Percentiles rank a stretch among this genome's conserved stretches.
phyloP scores from a whole-genome alignment of 2,797 vertebrate genomes.

The Xerus rutilus region DNA sequence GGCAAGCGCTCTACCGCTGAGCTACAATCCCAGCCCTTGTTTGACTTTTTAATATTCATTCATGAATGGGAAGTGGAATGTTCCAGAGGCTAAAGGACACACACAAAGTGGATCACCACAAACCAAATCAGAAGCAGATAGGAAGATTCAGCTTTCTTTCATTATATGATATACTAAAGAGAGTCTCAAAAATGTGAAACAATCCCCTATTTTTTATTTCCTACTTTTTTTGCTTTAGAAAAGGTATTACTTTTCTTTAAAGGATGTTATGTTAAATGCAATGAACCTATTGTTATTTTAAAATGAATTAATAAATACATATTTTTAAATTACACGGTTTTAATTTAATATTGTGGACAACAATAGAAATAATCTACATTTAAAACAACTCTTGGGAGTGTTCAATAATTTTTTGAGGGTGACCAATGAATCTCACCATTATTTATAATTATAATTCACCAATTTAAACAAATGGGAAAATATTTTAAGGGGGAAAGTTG shows the following conservation, averaged over 20 bases:
- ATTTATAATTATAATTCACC: no score
- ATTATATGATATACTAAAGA: neutral
- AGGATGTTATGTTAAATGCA: neutral
- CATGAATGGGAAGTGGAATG: neutral
- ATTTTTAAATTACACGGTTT: neutral
- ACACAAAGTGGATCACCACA: neutral
- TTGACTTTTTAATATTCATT: constrained; percentile 13
- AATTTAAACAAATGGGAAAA: no score
- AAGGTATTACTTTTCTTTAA: neutral
- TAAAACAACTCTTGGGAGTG: neutral
- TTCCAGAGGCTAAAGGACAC: neutral
- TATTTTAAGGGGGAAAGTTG: neutral
- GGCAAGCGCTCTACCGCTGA: no score
- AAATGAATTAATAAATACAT: constrained; percentile 7
- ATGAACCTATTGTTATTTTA: neutral
- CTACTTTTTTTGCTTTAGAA: neutral
- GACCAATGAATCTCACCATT: no score
- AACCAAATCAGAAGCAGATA: neutral
- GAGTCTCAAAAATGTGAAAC: neutral
- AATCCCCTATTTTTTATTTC: neutral
- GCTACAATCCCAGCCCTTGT: no score
- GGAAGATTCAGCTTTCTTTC: neutral
- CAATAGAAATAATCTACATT: neutral
- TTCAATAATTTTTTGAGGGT: neutral
- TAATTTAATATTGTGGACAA: neutral